phyloP scores from a whole-genome alignment of 2,888 invertebrate species.

The Brenthis hecate region DNA sequence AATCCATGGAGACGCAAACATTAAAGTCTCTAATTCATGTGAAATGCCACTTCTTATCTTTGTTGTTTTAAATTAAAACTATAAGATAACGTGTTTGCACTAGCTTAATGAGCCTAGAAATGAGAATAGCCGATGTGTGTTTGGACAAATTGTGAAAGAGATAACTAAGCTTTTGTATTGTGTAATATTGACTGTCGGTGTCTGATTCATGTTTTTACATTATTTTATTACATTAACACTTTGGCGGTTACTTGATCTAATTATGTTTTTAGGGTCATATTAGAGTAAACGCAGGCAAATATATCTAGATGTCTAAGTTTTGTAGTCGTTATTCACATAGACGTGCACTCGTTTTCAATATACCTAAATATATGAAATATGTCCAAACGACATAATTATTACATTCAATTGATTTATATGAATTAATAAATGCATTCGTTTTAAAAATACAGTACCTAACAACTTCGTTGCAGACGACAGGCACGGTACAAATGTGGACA shows the following conservation, averaged over 20 bases:
- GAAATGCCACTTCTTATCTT: conserved; percentile 53
- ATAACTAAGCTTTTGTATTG: conserved; percentile 48
- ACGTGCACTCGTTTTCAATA: no score
- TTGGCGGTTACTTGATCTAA: conserved; percentile 16
- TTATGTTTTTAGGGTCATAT: neutral
- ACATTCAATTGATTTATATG: neutral
- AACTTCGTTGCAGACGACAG: neutral
- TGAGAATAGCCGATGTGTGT: conserved; percentile 58
- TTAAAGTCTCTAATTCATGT: conserved; percentile 50
- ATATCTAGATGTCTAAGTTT: neutral
- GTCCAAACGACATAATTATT: neutral
- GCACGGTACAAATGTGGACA: conserved; percentile 11
- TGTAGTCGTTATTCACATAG: no score
- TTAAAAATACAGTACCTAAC: conserved; percentile 5
- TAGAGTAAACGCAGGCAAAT: neutral
- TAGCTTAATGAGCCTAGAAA: conserved; percentile 50
- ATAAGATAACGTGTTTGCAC: conserved; percentile 53
- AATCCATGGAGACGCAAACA: conserved; percentile 47
- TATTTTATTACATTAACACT: conserved; percentile 21
- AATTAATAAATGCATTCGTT: neutral
- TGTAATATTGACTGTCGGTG: conserved; percentile 47
- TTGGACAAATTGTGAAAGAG: conserved; percentile 54
- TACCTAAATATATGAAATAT: neutral
- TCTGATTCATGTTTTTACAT: conserved; percentile 37
- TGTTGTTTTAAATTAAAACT: conserved; percentile 63